Percentiles rank a stretch among this genome's conserved stretches.
These are phyloP conservation scores for Oenanthe melanoleuca DNA, from an alignment of 2,113 vertebrate species.

Conservation along the genomic window DNA sequence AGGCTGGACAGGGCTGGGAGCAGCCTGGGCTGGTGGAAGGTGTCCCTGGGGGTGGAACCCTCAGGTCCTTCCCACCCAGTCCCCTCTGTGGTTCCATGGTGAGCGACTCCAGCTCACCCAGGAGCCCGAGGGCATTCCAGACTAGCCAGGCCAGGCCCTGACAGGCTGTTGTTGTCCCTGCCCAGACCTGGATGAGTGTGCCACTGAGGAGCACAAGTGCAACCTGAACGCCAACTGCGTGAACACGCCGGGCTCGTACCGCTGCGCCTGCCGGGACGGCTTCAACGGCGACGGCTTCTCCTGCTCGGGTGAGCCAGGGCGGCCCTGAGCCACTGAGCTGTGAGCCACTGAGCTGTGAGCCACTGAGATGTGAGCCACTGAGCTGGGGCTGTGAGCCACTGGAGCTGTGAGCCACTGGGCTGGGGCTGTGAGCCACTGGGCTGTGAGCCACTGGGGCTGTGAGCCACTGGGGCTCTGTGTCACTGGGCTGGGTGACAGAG, in stretches of 20 bases:
- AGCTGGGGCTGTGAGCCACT: no score
- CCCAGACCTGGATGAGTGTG: slow-evolving; percentile 89
- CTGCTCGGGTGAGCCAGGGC: slow-evolving; percentile 79
- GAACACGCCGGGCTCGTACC: slow-evolving; percentile 90
- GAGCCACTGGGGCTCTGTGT: no score
- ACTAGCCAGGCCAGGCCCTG: not conserved
- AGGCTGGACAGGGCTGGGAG: not conserved
- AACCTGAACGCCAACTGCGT: slow-evolving; percentile 87
- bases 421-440: no score
- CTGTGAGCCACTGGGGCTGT: not conserved
- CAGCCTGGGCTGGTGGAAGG: not conserved
- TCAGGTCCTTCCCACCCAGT: not conserved
- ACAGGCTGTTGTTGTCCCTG: not conserved
- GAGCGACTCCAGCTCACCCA: not conserved
- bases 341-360: no score
- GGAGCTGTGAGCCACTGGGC: no score
- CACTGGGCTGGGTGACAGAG: no score
- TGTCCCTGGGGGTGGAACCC: not conserved
- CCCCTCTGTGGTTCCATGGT: rapidly evolving
- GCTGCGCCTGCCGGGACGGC: slow-evolving; percentile 86
- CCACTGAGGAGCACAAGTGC: slow-evolving; percentile 85
- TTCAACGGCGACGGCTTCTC: slow-evolving; percentile 89
- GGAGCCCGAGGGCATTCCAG: not conserved
- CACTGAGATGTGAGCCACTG: no score
- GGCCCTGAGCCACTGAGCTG: no score